Evolutionary conservation across 2,797 vertebrate species (phyloP), one percentile per base, ranked within the genome.

Genomic region (Hippopotamyrus pictus): DNA sequence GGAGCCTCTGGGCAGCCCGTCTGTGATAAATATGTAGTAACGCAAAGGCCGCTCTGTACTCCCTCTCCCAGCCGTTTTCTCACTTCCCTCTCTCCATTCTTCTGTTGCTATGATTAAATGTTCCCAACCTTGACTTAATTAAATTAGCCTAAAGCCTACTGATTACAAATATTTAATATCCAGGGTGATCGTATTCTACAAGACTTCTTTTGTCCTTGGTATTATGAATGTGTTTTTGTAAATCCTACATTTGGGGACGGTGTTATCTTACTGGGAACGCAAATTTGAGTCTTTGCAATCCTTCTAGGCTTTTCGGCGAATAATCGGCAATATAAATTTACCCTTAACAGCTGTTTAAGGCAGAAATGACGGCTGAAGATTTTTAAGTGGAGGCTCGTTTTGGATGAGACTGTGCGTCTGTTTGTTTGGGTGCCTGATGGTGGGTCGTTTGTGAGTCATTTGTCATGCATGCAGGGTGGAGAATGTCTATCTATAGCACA

Each of bases 91-190:
- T 37, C 65, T 73, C 25, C 65, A n/a, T 17, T 44, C 33, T 44
- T 17, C 73, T 79, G 73, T 44, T 79, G 73, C 37, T 79, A 79
- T 41, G 73, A 44, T 79, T 79, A 79, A 33, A 76, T 76, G 37
- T 41, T 41, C 37, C 73, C 73, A 79, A 79, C 33, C 73, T 44
- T 79, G 73, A 79, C 73, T 79, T 79, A 79, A 79, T 79, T 79
- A 79, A 73, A 79, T 79, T 59, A 37, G 25, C 53, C 29, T 33
- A 19, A 54, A 87, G 29, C 22, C 17, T 59, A 33, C 53, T 51
- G 83, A 51, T 53, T 53, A 53, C 83, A 86, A 86, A 86, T 86
- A 86, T 86, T 86, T 53, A 51, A 51, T 37, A 54, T 37, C 85
- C 51, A 87, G 11, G 50, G 25, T 50, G 51, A 29, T 14, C 51